A percentile compares a stretch with the other conserved stretches of the same genome.
Evolutionary conservation across 2,113 vertebrate species (phyloP).

Genomic region (Spea bombifrons): DNA sequence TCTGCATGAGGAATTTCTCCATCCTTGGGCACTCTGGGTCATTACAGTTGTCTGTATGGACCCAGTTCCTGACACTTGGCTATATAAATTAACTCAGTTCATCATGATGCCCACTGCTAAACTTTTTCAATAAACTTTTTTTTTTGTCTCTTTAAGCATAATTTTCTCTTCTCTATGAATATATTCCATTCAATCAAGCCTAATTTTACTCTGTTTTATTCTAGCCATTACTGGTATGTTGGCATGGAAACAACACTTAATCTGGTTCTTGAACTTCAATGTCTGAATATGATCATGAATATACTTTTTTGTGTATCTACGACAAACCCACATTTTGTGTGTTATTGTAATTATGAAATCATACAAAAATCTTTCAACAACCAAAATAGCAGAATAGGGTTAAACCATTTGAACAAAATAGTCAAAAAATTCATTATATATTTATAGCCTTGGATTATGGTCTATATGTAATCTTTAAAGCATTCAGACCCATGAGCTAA

Average conservation of each 20-base stretch:
- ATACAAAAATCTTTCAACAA: conserved; percentile 65
- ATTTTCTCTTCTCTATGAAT: conserved; percentile 52
- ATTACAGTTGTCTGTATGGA: no score
- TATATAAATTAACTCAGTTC: no score
- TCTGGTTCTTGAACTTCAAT: conserved; percentile 70
- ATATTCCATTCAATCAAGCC: conserved; percentile 60
- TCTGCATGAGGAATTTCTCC: no score
- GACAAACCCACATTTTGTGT: conserved; percentile 49
- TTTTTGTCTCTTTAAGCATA: conserved; percentile 10
- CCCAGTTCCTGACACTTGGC: no score
- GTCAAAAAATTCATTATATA: conserved; percentile 73
- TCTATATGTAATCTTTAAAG: conserved; percentile 68
- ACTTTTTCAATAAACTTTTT: conserved; percentile 32
- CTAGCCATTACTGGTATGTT: conserved; percentile 71
- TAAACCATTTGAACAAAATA: conserved; percentile 64
- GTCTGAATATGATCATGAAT: conserved; percentile 62
- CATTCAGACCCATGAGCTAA: conserved; percentile 58
- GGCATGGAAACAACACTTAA: conserved; percentile 71
- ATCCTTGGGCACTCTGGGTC: no score
- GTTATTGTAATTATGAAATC: conserved; percentile 62
- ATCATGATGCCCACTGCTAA: no score
- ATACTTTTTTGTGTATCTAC: conserved; percentile 50
- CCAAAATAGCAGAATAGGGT: conserved; percentile 61
- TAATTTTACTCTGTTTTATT: conserved; percentile 69
- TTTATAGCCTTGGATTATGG: conserved; percentile 63